Evolutionary conservation across 2,797 vertebrate species (phyloP).

Genomic region (Astyanax mexicanus): DNA sequence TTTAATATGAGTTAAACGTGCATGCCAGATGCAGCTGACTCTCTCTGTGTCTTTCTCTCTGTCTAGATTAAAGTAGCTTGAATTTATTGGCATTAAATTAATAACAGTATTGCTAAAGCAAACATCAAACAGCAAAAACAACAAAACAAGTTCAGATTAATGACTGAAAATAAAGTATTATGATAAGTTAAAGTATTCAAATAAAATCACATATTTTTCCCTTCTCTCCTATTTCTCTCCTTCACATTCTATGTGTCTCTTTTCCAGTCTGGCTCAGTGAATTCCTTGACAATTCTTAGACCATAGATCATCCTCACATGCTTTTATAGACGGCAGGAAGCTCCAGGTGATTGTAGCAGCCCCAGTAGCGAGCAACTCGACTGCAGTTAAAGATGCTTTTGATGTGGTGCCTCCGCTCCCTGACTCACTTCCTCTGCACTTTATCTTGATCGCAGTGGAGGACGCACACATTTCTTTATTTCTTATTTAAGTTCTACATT

Average conservation of each 20-base stretch:
- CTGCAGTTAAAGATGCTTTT: neutral
- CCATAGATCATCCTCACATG: neutral
- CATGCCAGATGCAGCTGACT: neutral
- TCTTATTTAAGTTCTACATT: neutral
- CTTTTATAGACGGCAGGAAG: neutral
- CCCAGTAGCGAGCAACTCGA: neutral
- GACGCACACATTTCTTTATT: conserved; percentile 16
- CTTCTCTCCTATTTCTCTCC: neutral
- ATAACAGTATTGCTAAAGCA: too few relatives aligned
- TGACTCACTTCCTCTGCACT: conserved; percentile 17
- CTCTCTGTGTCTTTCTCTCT: neutral
- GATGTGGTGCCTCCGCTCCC: neutral
- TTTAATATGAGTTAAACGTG: conserved; percentile 8
- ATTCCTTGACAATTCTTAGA: neutral
- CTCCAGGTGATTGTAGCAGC: too few relatives aligned
- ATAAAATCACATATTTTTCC: too few relatives aligned
- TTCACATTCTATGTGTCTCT: neutral
- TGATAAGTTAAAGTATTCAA: too few relatives aligned
- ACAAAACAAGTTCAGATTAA: too few relatives aligned
- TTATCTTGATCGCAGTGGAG: conserved; percentile 27
- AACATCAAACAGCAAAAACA: too few relatives aligned
- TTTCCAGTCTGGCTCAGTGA: neutral
- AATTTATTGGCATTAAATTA: too few relatives aligned
- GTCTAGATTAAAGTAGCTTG: too few relatives aligned
- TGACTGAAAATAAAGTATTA: too few relatives aligned